Percentiles rank a stretch among this genome's conserved stretches.
Conservation (phyloP, 2,888 invertebrate genomes). For the Cheilosia grossa region DNA sequence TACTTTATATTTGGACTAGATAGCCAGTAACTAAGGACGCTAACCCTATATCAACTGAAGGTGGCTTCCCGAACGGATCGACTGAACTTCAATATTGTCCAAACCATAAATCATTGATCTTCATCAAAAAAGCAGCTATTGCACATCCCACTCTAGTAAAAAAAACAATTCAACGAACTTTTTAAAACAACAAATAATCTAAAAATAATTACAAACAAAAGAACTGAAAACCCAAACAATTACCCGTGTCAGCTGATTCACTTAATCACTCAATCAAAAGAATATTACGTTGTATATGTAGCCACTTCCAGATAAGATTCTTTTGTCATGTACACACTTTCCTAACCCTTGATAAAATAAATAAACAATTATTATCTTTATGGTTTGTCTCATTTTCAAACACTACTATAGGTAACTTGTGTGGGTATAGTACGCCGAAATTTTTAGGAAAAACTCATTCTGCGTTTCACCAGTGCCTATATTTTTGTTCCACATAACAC, state of each 20-base stretch:
- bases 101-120: too few relatives aligned
- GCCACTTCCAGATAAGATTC: conserved; percentile 18
- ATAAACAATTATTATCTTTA: not conserved
- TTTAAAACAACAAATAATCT: not conserved
- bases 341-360: conserved; percentile 14
- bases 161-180: conserved; percentile 1
- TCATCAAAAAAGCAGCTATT: too few relatives aligned
- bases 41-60: too few relatives aligned
- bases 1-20: too few relatives aligned
- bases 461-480: not conserved
- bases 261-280: conserved; percentile 5
- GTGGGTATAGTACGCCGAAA: conserved; percentile 10
- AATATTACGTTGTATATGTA: conserved; percentile 7
- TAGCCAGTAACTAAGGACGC: too few relatives aligned
- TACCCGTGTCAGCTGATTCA: not conserved
- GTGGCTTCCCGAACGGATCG: too few relatives aligned
- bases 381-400: conserved; percentile 2
- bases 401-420: too few relatives aligned
- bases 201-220: conserved; percentile 16
- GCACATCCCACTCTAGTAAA: too few relatives aligned
- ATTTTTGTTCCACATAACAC: not conserved
- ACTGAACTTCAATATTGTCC: too few relatives aligned
- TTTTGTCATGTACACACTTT: not conserved
- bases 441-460: not conserved
- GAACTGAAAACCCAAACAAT: conserved; percentile 9